Evolutionary conservation across 2,888 invertebrate species (phyloP), one percentile per base, ranked within the genome.

Genomic region (Drosophila ustulata): DNA sequence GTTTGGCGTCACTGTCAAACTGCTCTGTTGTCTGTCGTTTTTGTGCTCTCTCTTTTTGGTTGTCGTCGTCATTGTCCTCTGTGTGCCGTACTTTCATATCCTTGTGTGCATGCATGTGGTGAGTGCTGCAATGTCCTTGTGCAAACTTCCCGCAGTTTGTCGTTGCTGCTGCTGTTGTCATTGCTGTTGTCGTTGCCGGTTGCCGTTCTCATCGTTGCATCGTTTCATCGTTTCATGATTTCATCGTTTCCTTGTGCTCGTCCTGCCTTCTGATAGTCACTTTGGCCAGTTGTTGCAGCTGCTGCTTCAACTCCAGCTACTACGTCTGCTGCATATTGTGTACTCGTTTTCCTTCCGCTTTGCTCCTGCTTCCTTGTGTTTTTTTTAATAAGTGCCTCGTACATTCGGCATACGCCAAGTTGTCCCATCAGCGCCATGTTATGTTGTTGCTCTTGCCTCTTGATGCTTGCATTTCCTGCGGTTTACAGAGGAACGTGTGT

Each of bases 41-140:
- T 71, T 82, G 41, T 51, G 50, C 11, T 52, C 25, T 62, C 18
- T 45, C n/a, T 52, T 26, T 41, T 47, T 34, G 51, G 18, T 26
- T 71, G 71, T 70, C 62, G 28, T 55, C 37, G 39, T 45, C 58
- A 59, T 59, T 74, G 58, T 66, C 56, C 30, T 59, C 25, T 69
- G 58, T 52, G 55, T 69, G 52, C 30, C 74, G 76, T 62, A 50
- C 71, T 71, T 71, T 85, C 75, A 85, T 83, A 83, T 88, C 86
- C 83, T 83, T 83, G 79, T 88, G 79, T 88, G 87, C 89, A 87
- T 89, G 89, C 85, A 87, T 85, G 85, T 85, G 85, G 85, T 81
- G 82, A 80, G 51, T 82, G 80, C 80, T 76, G 85, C 89, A 89
- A 86, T 89, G 84, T 85, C 84, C 88, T 85, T 85, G 87, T 80